These are phyloP conservation scores for Ceryle rudis DNA, from an alignment of 2,797 vertebrate species.

Conservation along the genomic window DNA sequence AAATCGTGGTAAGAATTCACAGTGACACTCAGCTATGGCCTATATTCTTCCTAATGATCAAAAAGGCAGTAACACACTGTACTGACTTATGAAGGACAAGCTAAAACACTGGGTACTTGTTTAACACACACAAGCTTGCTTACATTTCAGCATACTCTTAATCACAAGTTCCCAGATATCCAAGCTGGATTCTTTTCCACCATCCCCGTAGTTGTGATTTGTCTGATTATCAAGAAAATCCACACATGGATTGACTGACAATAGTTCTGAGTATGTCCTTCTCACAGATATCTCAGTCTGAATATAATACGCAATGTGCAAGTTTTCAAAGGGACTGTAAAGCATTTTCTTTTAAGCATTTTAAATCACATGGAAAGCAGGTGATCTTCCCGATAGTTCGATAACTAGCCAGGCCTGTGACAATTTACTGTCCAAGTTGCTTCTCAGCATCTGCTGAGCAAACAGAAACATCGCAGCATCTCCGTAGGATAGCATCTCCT, in stretches of 20 bases:
- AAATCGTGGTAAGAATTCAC: background rate
- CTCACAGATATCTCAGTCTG: background rate
- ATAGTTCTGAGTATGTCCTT: background rate
- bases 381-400: background rate
- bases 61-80: background rate
- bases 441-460: background rate
- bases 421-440: background rate
- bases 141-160: background rate
- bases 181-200: background rate
- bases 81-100: background rate
- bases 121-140: background rate
- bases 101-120: background rate
- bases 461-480: background rate
- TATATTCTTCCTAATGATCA: background rate
- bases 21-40: background rate
- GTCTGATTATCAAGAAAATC: background rate
- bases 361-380: background rate
- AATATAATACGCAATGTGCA: background rate
- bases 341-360: background rate
- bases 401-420: background rate
- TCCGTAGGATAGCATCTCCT: background rate
- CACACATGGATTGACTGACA: background rate
- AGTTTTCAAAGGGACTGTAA: background rate
- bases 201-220: background rate
- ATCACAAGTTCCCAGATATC: background rate